Percentiles rank a stretch among this genome's conserved stretches.
phyloP scores from a whole-genome alignment of 1,140 invertebrate genomes.

The Rhysida immarginata region DNA sequence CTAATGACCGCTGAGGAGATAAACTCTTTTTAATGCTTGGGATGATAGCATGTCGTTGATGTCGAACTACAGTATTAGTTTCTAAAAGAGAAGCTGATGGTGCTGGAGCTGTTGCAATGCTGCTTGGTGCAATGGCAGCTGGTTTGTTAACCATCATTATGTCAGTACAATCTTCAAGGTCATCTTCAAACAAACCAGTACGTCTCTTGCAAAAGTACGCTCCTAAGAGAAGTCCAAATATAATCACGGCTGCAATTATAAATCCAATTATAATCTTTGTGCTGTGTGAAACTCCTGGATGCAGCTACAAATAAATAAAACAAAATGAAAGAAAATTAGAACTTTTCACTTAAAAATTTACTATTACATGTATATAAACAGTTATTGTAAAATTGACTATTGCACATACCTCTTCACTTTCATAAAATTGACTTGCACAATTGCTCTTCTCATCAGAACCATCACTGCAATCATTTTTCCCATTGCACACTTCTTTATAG shows the following conservation, averaged over 20 bases:
- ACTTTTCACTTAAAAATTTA: too few species aligned
- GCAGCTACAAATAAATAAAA: neutral
- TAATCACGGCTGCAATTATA: constrained; percentile 30
- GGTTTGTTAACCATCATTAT: too few species aligned
- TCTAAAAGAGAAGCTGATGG: neutral
- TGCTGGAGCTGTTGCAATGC: neutral
- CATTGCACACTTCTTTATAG: constrained; percentile 46
- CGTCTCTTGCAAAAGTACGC: constrained; percentile 31
- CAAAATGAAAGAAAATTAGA: too few species aligned
- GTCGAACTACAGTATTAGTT: too few species aligned
- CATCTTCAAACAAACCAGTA: constrained; percentile 38
- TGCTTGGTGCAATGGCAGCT: neutral
- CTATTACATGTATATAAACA: neutral
- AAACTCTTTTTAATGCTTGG: too few species aligned
- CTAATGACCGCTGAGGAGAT: too few species aligned
- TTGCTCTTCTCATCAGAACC: constrained; percentile 43
- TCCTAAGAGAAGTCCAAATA: constrained; percentile 32
- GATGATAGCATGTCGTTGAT: too few species aligned
- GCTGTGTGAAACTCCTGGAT: too few species aligned
- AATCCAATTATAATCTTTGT: constrained; percentile 32
- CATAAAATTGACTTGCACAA: too few species aligned
- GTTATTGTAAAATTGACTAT: too few species aligned
- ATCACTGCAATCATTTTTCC: constrained; percentile 52
- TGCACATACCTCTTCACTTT: too few species aligned
- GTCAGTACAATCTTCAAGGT: constrained; percentile 38